Evolutionary conservation across 2,113 vertebrate species (phyloP).

Genomic region (Toxotes chatareus): DNA sequence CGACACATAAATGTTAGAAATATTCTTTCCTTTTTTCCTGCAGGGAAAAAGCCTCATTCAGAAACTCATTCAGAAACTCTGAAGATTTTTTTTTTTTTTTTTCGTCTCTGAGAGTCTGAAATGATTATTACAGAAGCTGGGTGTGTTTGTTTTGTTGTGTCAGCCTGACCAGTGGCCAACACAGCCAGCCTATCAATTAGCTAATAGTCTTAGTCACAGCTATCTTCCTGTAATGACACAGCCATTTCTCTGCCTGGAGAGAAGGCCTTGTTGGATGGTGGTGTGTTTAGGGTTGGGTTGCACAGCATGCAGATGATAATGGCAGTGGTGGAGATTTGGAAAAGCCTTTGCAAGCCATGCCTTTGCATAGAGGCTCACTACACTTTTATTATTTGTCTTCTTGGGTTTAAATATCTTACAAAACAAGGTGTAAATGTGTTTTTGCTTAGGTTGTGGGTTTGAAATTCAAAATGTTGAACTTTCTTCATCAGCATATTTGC

Average conservation of each 20-base stretch:
- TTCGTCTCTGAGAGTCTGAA: neutral
- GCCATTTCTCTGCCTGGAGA: slow-evolving; percentile 44
- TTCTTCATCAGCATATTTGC: no score
- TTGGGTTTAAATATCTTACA: neutral
- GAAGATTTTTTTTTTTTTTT: neutral
- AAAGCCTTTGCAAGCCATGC: neutral
- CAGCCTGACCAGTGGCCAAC: slow-evolving; percentile 46
- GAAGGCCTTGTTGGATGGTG: slow-evolving; percentile 9
- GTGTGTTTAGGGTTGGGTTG: slow-evolving; percentile 26
- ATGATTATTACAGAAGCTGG: slow-evolving; percentile 18
- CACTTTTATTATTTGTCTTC: neutral
- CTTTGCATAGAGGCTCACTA: neutral
- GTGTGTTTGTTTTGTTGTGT: slow-evolving; percentile 51
- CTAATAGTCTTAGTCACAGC: slow-evolving; percentile 73
- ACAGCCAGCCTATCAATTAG: slow-evolving; percentile 71
- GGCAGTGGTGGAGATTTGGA: slow-evolving; percentile 31
- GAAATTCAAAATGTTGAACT: no score
- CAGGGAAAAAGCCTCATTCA: neutral
- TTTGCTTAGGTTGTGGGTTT: no score
- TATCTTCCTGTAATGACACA: slow-evolving; percentile 65
- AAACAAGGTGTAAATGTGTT: no score
- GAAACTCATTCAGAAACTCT: neutral
- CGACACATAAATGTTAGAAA: slow-evolving; percentile 19
- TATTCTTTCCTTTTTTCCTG: neutral
- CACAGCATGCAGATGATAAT: slow-evolving; percentile 16